Percentiles rank a stretch among this genome's conserved stretches.
Evolutionary conservation across 1,140 invertebrate genomes (phyloP).

Genomic region (Musca vetustissima): DNA sequence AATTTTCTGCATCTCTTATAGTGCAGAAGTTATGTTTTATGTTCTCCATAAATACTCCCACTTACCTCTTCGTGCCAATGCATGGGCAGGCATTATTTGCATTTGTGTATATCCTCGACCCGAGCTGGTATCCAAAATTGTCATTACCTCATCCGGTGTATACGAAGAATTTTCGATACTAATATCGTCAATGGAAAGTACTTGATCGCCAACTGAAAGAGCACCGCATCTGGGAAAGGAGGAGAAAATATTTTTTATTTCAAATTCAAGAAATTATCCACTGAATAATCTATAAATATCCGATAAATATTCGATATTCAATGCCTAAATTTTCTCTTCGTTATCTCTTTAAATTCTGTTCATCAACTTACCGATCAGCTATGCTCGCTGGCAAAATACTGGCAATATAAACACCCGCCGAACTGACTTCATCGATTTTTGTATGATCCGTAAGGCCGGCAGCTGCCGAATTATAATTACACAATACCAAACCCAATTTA

Average conservation of each 20-base stretch:
- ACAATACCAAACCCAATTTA: constrained; percentile 74
- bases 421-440: constrained; percentile 53
- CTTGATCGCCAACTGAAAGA: constrained; percentile 82
- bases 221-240: constrained; percentile 77
- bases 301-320: too few relatives aligned
- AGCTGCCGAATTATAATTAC: constrained; percentile 58
- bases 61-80: constrained; percentile 50
- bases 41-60: too few relatives aligned
- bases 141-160: constrained; percentile 69
- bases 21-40: too few relatives aligned
- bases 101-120: constrained; percentile 68
- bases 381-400: constrained; percentile 86
- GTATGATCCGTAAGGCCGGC: constrained; percentile 33
- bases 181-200: constrained; percentile 76
- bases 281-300: too few relatives aligned
- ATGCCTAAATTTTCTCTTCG: too few relatives aligned
- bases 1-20: too few relatives aligned
- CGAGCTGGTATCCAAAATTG: constrained; percentile 68
- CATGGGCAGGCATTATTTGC: constrained; percentile 72
- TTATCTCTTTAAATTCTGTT: too few relatives aligned
- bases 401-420: constrained; percentile 78
- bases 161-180: constrained; percentile 70
- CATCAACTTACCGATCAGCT: constrained; percentile 84
- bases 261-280: too few relatives aligned
- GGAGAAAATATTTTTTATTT: too few relatives aligned